These are phyloP conservation scores for Marmota monax DNA, from an alignment of 2,113 vertebrate species.

Conservation along the genomic window DNA sequence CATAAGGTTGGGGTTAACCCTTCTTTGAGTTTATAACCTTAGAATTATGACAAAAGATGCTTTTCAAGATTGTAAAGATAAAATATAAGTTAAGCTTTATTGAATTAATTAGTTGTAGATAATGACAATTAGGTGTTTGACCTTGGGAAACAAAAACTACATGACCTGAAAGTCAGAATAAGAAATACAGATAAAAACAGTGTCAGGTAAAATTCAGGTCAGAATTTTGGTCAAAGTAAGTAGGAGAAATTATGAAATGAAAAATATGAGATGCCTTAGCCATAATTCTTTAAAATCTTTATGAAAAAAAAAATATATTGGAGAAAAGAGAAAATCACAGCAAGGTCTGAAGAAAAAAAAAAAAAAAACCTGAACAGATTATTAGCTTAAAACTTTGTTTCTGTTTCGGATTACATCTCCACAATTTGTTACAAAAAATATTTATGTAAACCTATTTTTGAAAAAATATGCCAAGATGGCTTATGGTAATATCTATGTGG, in stretches of 20 bases:
- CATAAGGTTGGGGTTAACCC: background rate
- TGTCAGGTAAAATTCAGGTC: background rate
- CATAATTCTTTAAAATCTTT: background rate
- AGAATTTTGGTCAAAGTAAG: background rate
- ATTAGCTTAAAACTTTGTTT: slow-evolving; percentile 14
- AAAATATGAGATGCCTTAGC: background rate
- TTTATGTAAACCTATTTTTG: background rate
- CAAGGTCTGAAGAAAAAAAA: background rate
- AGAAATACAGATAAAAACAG: background rate
- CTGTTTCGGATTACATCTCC: background rate
- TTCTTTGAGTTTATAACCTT: background rate
- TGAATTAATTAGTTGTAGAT: background rate
- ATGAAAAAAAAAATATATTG: background rate
- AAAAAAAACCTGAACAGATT: background rate
- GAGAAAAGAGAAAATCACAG: background rate
- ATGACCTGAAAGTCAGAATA: background rate
- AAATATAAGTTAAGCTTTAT: background rate
- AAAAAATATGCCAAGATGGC: background rate
- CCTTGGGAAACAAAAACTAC: background rate
- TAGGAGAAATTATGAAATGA: background rate
- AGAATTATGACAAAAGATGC: slow-evolving; percentile 12
- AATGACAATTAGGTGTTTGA: background rate
- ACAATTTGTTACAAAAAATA: background rate
- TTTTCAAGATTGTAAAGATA: slow-evolving; percentile 42
- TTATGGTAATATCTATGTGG: background rate